Evolutionary conservation across 2,797 vertebrate species (phyloP).

Genomic region (Buphagus erythrorhynchus): DNA sequence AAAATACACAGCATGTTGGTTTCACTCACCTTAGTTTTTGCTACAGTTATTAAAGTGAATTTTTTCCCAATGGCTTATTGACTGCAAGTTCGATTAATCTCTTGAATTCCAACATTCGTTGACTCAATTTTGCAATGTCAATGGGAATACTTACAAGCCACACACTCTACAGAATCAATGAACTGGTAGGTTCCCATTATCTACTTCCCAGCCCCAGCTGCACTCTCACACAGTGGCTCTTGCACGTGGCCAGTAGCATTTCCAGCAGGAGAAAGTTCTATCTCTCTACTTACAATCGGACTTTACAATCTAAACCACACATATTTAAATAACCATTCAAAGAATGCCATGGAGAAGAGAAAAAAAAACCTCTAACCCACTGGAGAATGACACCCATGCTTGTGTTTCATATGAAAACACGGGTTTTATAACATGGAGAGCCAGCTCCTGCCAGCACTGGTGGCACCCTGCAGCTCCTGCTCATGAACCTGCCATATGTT

Average conservation of each 20-base stretch:
- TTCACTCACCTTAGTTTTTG: background rate
- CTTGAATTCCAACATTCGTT: background rate
- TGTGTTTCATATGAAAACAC: background rate
- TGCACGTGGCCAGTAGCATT: background rate
- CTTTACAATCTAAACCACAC: conserved; percentile 8
- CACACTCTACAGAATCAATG: background rate
- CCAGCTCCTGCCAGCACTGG: background rate
- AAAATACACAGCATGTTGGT: background rate
- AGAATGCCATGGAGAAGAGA: background rate
- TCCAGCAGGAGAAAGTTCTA: background rate
- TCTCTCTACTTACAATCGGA: background rate
- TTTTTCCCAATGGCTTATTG: background rate
- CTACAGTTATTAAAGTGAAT: background rate
- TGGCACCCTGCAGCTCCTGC: background rate
- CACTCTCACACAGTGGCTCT: background rate
- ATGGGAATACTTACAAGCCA: background rate
- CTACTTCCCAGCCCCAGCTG: background rate
- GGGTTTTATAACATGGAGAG: background rate
- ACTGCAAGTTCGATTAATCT: conserved; percentile 5
- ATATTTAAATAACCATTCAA: background rate
- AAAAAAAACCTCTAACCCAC: background rate
- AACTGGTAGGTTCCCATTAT: background rate
- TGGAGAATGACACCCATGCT: background rate
- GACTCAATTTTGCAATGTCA: background rate
- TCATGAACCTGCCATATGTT: background rate